Evolutionary conservation across 2,888 invertebrate species (phyloP).

Genomic region (Latheticus oryzae): DNA sequence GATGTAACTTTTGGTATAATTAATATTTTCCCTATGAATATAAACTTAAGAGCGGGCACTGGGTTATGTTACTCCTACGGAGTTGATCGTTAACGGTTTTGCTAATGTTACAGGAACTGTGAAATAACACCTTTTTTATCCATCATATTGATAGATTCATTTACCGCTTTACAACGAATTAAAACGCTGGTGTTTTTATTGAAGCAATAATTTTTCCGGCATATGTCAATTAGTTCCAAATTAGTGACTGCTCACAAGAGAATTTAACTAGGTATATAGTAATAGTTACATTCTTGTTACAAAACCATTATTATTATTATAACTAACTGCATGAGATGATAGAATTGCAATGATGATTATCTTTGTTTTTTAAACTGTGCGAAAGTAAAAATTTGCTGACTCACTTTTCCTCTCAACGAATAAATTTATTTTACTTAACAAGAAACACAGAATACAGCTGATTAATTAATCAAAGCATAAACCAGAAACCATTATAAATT

Average conservation of each 20-base stretch:
- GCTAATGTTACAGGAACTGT: constrained; percentile 32
- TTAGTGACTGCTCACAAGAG: constrained; percentile 28
- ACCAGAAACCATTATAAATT: too few species aligned
- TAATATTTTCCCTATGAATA: constrained; percentile 37
- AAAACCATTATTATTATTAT: too few species aligned
- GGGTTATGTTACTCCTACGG: constrained; percentile 32
- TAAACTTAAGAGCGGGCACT: constrained; percentile 35
- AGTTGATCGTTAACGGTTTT: constrained; percentile 28
- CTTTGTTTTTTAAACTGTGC: too few species aligned
- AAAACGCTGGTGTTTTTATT: constrained; percentile 28
- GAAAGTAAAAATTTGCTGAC: too few species aligned
- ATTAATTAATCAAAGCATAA: too few species aligned
- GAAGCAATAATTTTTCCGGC: constrained; percentile 28
- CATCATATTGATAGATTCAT: constrained; percentile 36
- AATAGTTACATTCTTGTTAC: too few species aligned
- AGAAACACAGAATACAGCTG: too few species aligned
- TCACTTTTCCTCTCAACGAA: too few species aligned
- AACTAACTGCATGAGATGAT: too few species aligned
- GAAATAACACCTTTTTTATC: constrained; percentile 35
- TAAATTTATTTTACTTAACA: too few species aligned
- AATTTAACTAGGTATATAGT: constrained; percentile 21
- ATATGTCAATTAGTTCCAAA: constrained; percentile 35
- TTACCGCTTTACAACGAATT: constrained; percentile 39
- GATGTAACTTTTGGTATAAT: too few species aligned
- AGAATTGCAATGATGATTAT: too few species aligned